Base-by-base conservation (phyloP, 2,113 vertebrate species). In the Corynorhinus townsendii region DNA sequence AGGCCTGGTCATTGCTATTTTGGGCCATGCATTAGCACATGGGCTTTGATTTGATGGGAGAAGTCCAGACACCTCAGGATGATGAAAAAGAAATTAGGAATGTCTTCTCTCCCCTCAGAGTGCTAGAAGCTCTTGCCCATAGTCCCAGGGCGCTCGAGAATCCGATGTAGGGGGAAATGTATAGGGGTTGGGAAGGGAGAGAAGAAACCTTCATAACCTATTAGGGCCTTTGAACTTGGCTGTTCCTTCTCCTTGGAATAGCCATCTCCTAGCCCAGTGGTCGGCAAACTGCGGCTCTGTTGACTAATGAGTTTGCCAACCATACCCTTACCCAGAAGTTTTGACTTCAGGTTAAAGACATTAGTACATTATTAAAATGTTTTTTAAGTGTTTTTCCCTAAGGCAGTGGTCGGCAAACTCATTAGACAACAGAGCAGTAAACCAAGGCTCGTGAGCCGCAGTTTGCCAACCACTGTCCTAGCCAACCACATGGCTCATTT, bases 1-100 rank as follows among this genome's bases (percentile, higher is more conserved):
- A 93, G 83, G 91, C 43, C 79, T 35, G 91, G 85, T 94, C 45
- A 12, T 80, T 91, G 96, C 96, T 97, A 96, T 96, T 97, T 80
- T 75, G 91, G 75, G 94, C 86, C n/a, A 24, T 33, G 90, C 69
- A 52, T 96, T 96, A 96, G 91, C 88, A 86, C n/a, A 0, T 24
- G 47, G 76, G 68, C 73, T 92, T 82, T 95, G 95, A 95, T 92
- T 95, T 87, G 72, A 95, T 94, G 56, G 89, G 96, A 79, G 52
- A 71, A 79, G 49, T 82, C 96, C 92, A 96, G 96, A 96, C 93
- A 96, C 88, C 81, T 92, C 77, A 9, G 76, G 72, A 86, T 59
- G 54, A 91, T 91, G 90, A 97, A 90, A 97, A 93, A 85, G 33
- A 89, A 91, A 93, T 84, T 47, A 89, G 56, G 86, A 81, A 73